phyloP scores from a whole-genome alignment of 2,888 invertebrate genomes.

The Dione vanillae region DNA sequence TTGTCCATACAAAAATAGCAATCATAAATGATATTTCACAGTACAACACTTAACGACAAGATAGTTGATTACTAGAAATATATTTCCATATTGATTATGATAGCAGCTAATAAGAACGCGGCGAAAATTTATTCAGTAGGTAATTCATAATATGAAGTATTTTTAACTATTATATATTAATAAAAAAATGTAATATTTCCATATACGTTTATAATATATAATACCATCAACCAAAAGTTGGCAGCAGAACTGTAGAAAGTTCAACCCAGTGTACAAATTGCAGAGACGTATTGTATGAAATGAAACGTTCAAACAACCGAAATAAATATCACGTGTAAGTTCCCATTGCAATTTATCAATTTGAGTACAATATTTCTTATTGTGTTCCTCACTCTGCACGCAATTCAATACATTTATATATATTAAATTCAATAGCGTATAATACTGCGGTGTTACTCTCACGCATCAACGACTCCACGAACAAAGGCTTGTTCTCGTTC shows the following conservation, averaged over 20 bases:
- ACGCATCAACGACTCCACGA: constrained; percentile 64
- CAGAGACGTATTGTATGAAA: constrained; percentile 18
- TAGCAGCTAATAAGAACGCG: too few species aligned
- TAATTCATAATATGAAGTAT: background rate
- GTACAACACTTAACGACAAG: background rate
- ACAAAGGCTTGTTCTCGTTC: constrained; percentile 60
- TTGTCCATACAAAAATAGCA: constrained; percentile 24
- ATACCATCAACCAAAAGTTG: constrained; percentile 11
- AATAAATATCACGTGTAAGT: constrained; percentile 21
- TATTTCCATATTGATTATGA: background rate
- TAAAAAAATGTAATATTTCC: background rate
- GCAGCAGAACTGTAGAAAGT: background rate
- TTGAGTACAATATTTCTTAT: constrained; percentile 15
- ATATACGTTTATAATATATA: constrained; percentile 9
- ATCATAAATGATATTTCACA: constrained; percentile 12
- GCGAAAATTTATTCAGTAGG: too few species aligned
- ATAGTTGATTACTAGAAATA: background rate
- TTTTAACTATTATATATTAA: background rate
- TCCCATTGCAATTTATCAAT: constrained; percentile 28
- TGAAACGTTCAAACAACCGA: constrained; percentile 22
- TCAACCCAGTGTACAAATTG: constrained; percentile 21
- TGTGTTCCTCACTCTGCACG: constrained; percentile 5
- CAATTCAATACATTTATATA: constrained; percentile 16
- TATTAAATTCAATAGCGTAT: constrained; percentile 22
- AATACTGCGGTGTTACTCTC: constrained; percentile 58